Base-by-base conservation (phyloP, 1,140 invertebrate species). In the Notospermus geniculatus region DNA sequence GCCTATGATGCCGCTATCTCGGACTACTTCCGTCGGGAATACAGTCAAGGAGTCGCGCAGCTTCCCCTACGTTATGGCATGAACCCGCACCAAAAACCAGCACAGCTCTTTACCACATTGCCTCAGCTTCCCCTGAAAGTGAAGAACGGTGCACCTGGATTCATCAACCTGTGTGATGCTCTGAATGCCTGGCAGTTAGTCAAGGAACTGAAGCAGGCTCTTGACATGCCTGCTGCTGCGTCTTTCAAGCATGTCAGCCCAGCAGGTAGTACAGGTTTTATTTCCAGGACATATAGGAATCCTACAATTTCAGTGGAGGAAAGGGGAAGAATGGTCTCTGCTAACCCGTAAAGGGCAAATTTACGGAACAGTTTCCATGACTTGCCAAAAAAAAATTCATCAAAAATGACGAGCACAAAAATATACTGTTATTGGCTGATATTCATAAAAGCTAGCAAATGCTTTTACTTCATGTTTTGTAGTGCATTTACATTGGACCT, bases 231-330 rank as follows among this genome's bases (percentile, higher is more conserved):
- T 4, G 93, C 96, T 0, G 96, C 96, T 0, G 90, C 96, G 0
- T 98, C 95, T 22, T 98, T 98, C 79, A 99, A 99, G 77, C 95
- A 98, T 76, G 95, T 98, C 0, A 97, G 93, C 41, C 95, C 95
- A 5, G 94, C 95, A 46, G 84, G 97, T 7, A 95, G 95, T 9
- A 95, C 95, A 64, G 88, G n/a, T n/a, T n/a, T n/a, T n/a, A n/a
- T n/a, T n/a, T n/a, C n/a, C n/a, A n/a, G n/a, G n/a, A n/a, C n/a
- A n/a, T n/a, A n/a, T n/a, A n/a, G n/a, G n/a, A n/a, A n/a, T n/a
- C n/a, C n/a, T n/a, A n/a, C n/a, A n/a, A n/a, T n/a, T n/a, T n/a
- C n/a, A n/a, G n/a, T n/a, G n/a, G n/a, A n/a, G n/a, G n/a, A n/a
- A n/a, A n/a, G n/a, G n/a, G n/a, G n/a, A n/a, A n/a, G n/a, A n/a